Evolutionary conservation across 2,888 invertebrate species (phyloP), one percentile per base, ranked within the genome.

Genomic region (Sinodicranocentrus sp.): DNA sequence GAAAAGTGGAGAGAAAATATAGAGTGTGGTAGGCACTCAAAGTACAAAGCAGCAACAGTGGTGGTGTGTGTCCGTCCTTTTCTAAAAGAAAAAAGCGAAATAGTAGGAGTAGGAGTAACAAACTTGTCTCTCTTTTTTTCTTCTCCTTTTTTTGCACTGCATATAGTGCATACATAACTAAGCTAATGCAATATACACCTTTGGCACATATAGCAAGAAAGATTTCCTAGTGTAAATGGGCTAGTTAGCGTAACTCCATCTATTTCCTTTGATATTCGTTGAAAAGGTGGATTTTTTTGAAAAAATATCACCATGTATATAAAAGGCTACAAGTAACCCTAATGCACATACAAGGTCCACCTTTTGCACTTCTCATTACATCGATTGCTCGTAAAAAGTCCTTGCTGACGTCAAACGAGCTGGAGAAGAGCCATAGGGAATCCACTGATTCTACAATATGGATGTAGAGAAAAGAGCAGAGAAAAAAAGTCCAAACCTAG

Each of bases 381-480:
- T 86, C 86, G 86, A 86, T 86, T 86, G 73, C 86, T 85, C 61
- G 83, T 82, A 85, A 85, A 86, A 84, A 85, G 83, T 73, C 86
- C 83, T 67, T 82, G 75, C 78, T 86, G 86, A 86, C 86, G 86
- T 86, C 86, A 86, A 79, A 63, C 57, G 76, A 75, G 80, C 61
- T 26, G 75, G 72, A 84, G 70, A 67, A 65, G 59, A 75, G 85
- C 70, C 77, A 65, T 76, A 77, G 82, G 85, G 85, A 82, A 85
- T 80, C 84, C 70, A 23, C 72, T 67, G 77, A 71, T 65, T 77
- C 65, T 57, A 72, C 43, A 72, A 71, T 43, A 72, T 43, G 52
- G 52, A 71, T 28, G 79, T 48, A 76, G 54, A 28, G 52, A n/a
- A 52, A n/a, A 13, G 52, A 52, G 52, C n/a, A 52, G 52, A 6